Percentiles rank a stretch among this genome's conserved stretches.
These are phyloP conservation scores for Sarcophaga carnaria DNA, from an alignment of 2,888 invertebrate species.

Conservation along the genomic window DNA sequence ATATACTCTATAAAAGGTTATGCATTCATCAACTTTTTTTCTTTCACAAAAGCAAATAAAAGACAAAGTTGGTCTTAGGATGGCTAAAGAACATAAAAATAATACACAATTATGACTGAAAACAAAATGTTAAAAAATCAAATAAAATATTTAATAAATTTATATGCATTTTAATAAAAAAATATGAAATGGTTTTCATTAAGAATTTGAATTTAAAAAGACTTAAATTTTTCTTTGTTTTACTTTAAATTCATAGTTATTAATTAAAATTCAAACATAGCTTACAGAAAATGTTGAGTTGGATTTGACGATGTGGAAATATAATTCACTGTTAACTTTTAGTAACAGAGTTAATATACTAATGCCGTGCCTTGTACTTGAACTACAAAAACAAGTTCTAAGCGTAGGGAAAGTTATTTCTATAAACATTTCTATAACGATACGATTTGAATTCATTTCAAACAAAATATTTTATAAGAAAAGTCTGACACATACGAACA, in stretches of 20 bases:
- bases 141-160: conserved; percentile 38
- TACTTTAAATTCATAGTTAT: too few relatives aligned
- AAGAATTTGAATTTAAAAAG: background rate
- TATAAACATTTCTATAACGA: too few relatives aligned
- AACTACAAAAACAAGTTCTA: too few relatives aligned
- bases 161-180: conserved; percentile 45
- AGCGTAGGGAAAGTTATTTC: too few relatives aligned
- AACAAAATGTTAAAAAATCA: conserved; percentile 26
- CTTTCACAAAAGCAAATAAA: background rate
- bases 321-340: too few relatives aligned
- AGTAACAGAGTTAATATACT: too few relatives aligned
- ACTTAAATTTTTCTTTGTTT: background rate
- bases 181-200: background rate
- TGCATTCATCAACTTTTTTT: background rate
- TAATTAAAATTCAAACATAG: background rate
- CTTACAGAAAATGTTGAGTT: too few relatives aligned
- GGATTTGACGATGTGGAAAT: too few relatives aligned
- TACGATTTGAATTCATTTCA: too few relatives aligned
- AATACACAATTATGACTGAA: conserved; percentile 26
- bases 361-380: too few relatives aligned
- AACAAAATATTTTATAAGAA: too few relatives aligned
- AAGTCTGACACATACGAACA: too few relatives aligned
- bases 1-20: background rate
- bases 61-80: conserved; percentile 10
- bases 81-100: conserved; percentile 3